phyloP scores from a whole-genome alignment of 2,797 vertebrate species.

The Hafferia zeledoni region DNA sequence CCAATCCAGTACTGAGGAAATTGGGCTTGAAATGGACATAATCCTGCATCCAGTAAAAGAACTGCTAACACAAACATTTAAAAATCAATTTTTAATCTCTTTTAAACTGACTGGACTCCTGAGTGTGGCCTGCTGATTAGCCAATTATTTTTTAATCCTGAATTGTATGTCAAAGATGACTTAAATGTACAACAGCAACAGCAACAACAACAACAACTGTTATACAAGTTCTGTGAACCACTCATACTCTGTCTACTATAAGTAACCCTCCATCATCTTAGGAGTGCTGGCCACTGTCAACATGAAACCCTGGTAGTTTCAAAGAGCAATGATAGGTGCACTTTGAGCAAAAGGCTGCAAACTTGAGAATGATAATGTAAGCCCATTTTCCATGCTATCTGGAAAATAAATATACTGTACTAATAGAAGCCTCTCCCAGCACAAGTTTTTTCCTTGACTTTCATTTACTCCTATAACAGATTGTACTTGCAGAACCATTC shows the following conservation, averaged over 20 bases:
- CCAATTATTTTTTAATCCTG: not conserved
- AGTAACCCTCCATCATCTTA: not conserved
- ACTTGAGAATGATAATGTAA: not conserved
- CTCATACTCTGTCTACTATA: not conserved
- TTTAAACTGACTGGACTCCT: not conserved
- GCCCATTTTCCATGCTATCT: not conserved
- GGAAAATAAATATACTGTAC: not conserved
- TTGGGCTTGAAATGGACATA: not conserved
- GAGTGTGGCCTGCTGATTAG: not conserved
- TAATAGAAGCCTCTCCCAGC: not conserved
- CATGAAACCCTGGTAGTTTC: not conserved
- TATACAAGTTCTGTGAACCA: not conserved
- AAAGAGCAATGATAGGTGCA: not conserved
- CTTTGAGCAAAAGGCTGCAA: not conserved
- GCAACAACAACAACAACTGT: too few species aligned
- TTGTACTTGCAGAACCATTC: not conserved
- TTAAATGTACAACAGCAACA: too few species aligned
- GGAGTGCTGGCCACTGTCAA: not conserved
- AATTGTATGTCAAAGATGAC: not conserved
- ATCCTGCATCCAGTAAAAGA: not conserved
- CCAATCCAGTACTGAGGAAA: not conserved
- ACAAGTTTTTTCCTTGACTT: not conserved
- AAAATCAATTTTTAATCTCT: conserved; percentile 14
- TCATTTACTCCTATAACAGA: not conserved
- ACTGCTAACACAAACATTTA: not conserved